Conservation (phyloP, 1,140 invertebrate species). For the Drosophila obscura region DNA sequence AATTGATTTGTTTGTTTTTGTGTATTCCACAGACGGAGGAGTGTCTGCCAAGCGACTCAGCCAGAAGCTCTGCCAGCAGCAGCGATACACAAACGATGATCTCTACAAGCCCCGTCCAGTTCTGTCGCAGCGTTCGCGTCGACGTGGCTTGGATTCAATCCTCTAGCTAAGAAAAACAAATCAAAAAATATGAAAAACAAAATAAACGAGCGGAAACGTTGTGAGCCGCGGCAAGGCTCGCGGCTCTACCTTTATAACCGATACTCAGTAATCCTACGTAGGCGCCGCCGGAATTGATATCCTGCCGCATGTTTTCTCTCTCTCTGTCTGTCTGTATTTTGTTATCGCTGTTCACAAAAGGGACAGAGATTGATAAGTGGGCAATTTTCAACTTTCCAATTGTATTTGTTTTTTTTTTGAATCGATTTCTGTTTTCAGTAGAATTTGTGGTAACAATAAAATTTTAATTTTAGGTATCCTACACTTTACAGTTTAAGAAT, state of each 20-base stretch:
- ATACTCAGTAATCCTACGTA: too few species aligned
- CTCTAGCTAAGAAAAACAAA: constrained; percentile 39
- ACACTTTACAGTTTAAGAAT: constrained; percentile 63
- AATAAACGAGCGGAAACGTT: too few species aligned
- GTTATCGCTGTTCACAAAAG: too few species aligned
- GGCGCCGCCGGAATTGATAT: too few species aligned
- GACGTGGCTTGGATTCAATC: constrained; percentile 73
- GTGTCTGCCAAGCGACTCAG: constrained; percentile 47
- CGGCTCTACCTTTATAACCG: too few species aligned
- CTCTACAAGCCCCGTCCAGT: constrained; percentile 88
- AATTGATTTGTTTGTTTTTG: constrained; percentile 23
- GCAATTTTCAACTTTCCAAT: constrained; percentile 26
- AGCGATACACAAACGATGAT: constrained; percentile 88
- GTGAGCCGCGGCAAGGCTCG: too few species aligned
- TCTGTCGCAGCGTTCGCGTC: constrained; percentile 75
- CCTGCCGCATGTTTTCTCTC: too few species aligned
- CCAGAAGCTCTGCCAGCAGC: constrained; percentile 80
- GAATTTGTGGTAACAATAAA: constrained; percentile 72
- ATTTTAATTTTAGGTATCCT: constrained; percentile 54
- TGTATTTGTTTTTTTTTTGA: constrained; percentile 15
- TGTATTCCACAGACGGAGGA: constrained; percentile 35
- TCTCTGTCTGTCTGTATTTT: constrained; percentile 19
- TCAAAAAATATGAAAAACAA: constrained; percentile 43
- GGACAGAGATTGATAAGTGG: constrained; percentile 41
- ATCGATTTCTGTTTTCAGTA: constrained; percentile 17